These are phyloP conservation scores for Drosophila repletoides DNA, from an alignment of 1,140 invertebrate genomes.

Conservation along the genomic window DNA sequence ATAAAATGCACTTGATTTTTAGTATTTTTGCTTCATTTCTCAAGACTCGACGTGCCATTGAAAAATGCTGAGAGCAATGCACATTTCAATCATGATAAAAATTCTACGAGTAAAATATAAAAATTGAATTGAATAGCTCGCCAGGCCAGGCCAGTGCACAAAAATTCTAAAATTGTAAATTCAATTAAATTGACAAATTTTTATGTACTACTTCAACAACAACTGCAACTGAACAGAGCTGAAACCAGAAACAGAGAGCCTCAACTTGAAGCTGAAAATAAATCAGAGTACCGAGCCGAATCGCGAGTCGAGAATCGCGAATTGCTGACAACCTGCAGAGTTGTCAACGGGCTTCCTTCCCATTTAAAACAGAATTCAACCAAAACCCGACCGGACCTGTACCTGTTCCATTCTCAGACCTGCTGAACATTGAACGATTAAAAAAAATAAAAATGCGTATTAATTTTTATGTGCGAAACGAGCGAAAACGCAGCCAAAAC, in stretches of 20 bases:
- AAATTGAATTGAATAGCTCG: conserved; percentile 42
- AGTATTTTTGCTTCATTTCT: not conserved
- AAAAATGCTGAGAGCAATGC: conserved; percentile 42
- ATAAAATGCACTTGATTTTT: not conserved
- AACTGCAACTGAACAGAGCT: no score
- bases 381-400: not conserved
- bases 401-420: not conserved
- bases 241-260: no score
- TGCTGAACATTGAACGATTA: conserved; percentile 43
- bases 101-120: conserved; percentile 60
- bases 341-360: not conserved
- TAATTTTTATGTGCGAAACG: conserved; percentile 73
- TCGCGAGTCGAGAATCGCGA: no score
- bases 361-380: not conserved
- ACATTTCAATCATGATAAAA: conserved; percentile 77
- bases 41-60: conserved; percentile 36
- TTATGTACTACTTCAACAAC: conserved; percentile 44
- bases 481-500: conserved; percentile 43
- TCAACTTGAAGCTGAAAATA: conserved; percentile 41
- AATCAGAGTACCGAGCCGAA: conserved; percentile 48
- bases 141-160: not conserved
- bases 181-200: conserved; percentile 81
- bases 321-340: not conserved
- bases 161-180: conserved; percentile 71
- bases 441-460: conserved; percentile 55